These are phyloP conservation scores for Sarcophaga subvicina DNA, from an alignment of 2,888 invertebrate genomes.

Conservation along the genomic window DNA sequence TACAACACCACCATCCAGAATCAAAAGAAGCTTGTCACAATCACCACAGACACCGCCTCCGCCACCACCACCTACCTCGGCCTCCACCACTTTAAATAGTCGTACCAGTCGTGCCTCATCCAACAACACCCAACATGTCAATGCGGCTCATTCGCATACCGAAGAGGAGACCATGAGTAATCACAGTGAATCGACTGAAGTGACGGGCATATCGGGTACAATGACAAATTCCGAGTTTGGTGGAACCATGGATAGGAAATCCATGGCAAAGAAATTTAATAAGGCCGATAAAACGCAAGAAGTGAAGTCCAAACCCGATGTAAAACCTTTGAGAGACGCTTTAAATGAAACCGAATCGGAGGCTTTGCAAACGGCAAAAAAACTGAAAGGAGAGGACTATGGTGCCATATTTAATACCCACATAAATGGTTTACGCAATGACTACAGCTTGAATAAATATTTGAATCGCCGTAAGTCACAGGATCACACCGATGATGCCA, in stretches of 20 bases:
- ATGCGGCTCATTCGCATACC: slow-evolving; percentile 62
- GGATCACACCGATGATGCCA: slow-evolving; percentile 50
- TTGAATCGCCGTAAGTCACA: slow-evolving; percentile 78
- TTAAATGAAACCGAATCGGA: slow-evolving; percentile 10
- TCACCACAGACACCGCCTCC: slow-evolving; percentile 67
- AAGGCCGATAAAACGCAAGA: slow-evolving; percentile 8
- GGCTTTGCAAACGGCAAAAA: slow-evolving; percentile 50
- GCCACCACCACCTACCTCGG: slow-evolving; percentile 69
- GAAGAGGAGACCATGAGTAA: slow-evolving; percentile 79
- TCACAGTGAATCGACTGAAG: slow-evolving; percentile 81
- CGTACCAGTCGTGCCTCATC: slow-evolving; percentile 67
- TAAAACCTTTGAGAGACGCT: neutral
- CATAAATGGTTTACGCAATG: slow-evolving; percentile 77
- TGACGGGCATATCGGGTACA: slow-evolving; percentile 80
- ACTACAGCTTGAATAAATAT: slow-evolving; percentile 80
- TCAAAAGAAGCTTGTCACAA: slow-evolving; percentile 35
- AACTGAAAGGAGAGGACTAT: slow-evolving; percentile 71
- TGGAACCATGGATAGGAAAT: slow-evolving; percentile 74
- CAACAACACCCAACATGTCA: slow-evolving; percentile 36
- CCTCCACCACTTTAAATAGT: slow-evolving; percentile 70
- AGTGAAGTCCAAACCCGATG: neutral
- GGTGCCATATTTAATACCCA: slow-evolving; percentile 77
- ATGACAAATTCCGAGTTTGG: slow-evolving; percentile 76
- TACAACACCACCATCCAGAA: slow-evolving; percentile 33
- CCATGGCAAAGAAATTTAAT: slow-evolving; percentile 20